phyloP scores from a whole-genome alignment of 2,113 vertebrate genomes.

The Hippocampus comes region DNA sequence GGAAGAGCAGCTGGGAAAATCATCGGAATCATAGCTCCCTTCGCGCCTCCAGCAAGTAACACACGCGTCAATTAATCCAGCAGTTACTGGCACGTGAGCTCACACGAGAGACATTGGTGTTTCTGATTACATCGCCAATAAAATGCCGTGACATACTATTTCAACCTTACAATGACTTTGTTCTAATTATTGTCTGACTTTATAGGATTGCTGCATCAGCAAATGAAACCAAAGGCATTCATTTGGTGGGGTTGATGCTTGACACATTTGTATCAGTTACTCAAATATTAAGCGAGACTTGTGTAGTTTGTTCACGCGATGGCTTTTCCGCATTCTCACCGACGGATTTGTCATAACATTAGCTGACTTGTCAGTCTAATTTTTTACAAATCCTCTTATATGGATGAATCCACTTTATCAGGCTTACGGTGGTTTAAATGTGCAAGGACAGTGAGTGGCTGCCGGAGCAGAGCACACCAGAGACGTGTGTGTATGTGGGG shows the following conservation, averaged over 20 bases:
- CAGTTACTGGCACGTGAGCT: no score
- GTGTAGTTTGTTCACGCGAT: background rate
- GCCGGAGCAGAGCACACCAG: background rate
- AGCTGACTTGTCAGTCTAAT: constrained; percentile 6
- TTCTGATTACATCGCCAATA: no score
- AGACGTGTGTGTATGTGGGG: background rate
- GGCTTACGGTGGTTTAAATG: background rate
- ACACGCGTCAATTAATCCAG: no score
- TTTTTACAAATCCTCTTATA: constrained; percentile 7
- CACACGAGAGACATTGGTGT: no score
- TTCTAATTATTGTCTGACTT: no score
- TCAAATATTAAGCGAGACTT: background rate
- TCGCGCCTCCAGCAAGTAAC: no score
- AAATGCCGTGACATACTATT: no score
- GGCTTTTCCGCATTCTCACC: background rate
- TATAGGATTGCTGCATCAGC: no score
- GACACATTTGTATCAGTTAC: background rate
- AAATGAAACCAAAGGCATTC: no score
- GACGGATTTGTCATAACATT: constrained; percentile 6
- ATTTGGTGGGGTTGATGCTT: background rate
- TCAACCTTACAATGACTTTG: no score
- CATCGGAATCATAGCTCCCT: no score
- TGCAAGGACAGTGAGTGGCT: background rate
- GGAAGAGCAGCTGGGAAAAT: no score
- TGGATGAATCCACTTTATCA: constrained; percentile 5